These are phyloP conservation scores for Neolamprologus kungweensis DNA, from an alignment of 2,113 vertebrate species.

Conservation along the genomic window DNA sequence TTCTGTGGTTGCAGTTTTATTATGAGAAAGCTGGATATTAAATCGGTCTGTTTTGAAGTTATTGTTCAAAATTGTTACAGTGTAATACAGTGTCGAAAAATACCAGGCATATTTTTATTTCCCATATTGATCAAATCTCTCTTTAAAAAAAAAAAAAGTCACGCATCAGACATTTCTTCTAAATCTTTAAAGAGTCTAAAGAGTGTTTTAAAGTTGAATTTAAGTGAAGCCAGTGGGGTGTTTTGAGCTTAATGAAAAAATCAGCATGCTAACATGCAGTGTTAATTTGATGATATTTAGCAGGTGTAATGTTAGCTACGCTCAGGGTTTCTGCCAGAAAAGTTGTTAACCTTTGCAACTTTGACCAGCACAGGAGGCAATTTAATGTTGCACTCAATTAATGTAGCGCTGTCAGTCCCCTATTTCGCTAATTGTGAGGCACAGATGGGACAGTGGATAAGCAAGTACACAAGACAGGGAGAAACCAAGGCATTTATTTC, in stretches of 20 bases:
- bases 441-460: neutral
- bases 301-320: neutral
- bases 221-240: neutral
- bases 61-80: neutral
- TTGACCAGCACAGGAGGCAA: neutral
- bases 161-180: neutral
- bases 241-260: neutral
- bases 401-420: neutral
- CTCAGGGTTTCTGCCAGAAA: neutral
- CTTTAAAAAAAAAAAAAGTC: neutral
- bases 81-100: accelerated
- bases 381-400: neutral
- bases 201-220: neutral
- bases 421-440: neutral
- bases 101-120: neutral
- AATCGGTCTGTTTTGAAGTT: neutral
- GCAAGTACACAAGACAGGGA: neutral
- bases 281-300: neutral
- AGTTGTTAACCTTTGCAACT: neutral
- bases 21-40: neutral
- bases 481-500: neutral
- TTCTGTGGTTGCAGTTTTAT: neutral
- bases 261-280: neutral
- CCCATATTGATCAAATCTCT: neutral
- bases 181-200: neutral